Base-by-base conservation (phyloP, 2,888 invertebrate genomes). In the Penaeus monodon region DNA sequence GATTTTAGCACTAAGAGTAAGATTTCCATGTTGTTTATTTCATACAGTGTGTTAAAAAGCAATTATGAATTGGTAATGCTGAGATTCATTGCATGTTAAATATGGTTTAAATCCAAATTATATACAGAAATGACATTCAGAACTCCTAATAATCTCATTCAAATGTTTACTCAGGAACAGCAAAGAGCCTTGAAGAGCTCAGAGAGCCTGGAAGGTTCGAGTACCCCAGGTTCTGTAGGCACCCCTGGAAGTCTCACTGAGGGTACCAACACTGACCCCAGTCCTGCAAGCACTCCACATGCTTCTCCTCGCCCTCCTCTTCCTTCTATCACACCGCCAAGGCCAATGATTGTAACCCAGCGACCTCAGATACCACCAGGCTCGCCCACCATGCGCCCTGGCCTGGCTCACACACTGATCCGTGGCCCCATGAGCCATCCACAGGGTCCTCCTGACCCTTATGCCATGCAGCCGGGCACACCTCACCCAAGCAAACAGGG, bases 271-370 rank as follows among this genome's bases (percentile, higher is more conserved):
- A 65, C 76, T 27, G 80, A 84, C 70, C 81, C 84, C 27, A 88
- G 86, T 65, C 88, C 88, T 27, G 84, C 81, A 12, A 81, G 38
- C 63, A 88, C 88, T 38, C 88, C 88, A 44, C 88, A 84, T 80
- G 84, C 88, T 10, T 88, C 88, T 38, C 88, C 88, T 76, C 70
- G 88, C 29, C 84, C 84, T 44, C 84, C 84, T 57, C 38, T 84
- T 24, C 88, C 88, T 22, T 88, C 88, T 17, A 44, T 84, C 29
- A 88, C 88, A n/a, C 88, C 88, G 44, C 84, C 88, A 20, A 77
- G 88, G 8, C 88, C 84, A 38, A 73, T 87, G 79, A 82, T 86
- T 63, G 49, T 86, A 10, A 65, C 79, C 6, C 86, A 87, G 33
- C 79, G 86, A 27, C 83, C 86, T 27, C 86, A 83, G 73, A 63